These are phyloP conservation scores for Zeugodacus cucurbitae DNA, from an alignment of 1,140 invertebrate species.

Conservation along the genomic window DNA sequence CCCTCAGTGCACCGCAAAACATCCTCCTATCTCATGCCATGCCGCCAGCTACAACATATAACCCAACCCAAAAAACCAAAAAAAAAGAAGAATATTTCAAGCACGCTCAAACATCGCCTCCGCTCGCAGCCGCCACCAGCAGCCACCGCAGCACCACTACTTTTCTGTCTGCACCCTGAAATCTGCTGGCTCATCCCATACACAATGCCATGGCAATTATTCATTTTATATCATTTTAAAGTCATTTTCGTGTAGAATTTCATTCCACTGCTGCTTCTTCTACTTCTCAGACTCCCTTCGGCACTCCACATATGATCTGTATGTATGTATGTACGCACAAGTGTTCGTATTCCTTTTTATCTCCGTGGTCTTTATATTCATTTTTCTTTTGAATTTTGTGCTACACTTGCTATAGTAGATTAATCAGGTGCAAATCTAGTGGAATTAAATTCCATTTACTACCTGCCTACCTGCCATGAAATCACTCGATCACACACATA, in stretches of 20 bases:
- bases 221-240: slow-evolving; percentile 40
- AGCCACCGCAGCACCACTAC: not conserved
- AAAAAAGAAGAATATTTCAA: not conserved
- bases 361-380: not conserved
- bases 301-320: not conserved
- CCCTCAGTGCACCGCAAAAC: slow-evolving; percentile 38
- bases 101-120: not conserved
- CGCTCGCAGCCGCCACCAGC: not conserved
- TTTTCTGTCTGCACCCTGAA: not conserved
- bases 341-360: not conserved
- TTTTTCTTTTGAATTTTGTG: not conserved
- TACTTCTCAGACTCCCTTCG: not conserved
- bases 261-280: not conserved
- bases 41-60: not conserved
- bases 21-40: slow-evolving; percentile 17
- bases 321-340: not conserved
- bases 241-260: slow-evolving; percentile 38
- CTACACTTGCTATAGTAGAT: slow-evolving; percentile 36
- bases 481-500: not conserved
- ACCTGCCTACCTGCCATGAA: not conserved
- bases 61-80: slow-evolving; percentile 4
- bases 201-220: slow-evolving; percentile 30
- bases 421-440: slow-evolving; percentile 38
- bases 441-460: slow-evolving; percentile 29
- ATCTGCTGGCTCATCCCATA: slow-evolving; percentile 31